These are phyloP conservation scores for Tyria jacobaeae DNA, from an alignment of 2,888 invertebrate genomes.

Conservation along the genomic window DNA sequence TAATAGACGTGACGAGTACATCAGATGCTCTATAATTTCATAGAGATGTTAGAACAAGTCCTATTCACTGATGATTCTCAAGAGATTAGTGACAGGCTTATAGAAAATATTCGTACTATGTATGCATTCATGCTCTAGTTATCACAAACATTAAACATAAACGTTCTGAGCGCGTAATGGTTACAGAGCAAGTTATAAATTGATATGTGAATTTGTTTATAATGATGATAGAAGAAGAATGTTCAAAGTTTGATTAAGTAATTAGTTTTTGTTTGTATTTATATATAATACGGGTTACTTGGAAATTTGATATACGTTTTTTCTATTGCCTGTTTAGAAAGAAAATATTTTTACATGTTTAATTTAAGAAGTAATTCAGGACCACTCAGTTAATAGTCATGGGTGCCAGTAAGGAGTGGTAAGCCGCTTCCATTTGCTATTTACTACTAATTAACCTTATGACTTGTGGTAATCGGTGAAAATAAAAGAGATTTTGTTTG, in stretches of 20 bases:
- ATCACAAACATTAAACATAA: conserved; percentile 12
- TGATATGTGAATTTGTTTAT: conserved; percentile 1
- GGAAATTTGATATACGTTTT: no score
- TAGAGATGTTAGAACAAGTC: not conserved
- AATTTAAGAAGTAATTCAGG: no score
- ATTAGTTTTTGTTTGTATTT: not conserved
- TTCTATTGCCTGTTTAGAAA: no score
- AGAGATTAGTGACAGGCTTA: conserved; percentile 2
- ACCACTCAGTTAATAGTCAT: no score
- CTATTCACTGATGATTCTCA: conserved; percentile 9
- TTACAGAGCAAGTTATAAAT: not conserved
- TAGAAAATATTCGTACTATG: conserved; percentile 29
- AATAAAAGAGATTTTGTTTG: no score
- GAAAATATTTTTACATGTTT: no score
- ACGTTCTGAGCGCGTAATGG: conserved; percentile 13
- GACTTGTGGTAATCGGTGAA: no score
- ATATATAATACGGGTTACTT: not conserved
- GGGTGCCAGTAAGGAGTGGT: no score
- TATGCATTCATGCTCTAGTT: conserved; percentile 35
- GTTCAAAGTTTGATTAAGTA: not conserved
- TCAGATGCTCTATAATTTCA: no score
- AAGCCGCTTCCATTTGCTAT: no score
- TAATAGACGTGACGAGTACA: no score
- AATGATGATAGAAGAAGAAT: not conserved
- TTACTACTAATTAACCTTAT: no score